Evolutionary conservation across 2,113 vertebrate genomes (phyloP).

Genomic region (Pomatostomus ruficeps): DNA sequence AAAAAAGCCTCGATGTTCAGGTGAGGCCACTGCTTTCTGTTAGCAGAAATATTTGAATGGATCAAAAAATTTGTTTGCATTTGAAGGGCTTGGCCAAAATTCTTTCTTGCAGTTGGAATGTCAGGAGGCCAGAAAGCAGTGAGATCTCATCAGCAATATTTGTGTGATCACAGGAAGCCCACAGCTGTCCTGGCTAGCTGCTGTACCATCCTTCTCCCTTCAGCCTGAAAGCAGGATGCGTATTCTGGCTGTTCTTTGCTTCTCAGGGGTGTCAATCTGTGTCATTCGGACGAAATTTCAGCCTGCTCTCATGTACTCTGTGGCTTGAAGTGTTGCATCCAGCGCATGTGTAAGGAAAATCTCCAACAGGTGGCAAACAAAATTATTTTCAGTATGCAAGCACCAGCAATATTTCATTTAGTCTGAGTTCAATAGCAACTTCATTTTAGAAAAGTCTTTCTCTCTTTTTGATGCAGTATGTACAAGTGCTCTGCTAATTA

Average conservation of each 20-base stretch:
- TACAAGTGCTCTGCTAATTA: neutral
- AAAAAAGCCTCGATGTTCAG: neutral
- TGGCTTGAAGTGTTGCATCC: neutral
- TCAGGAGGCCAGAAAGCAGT: neutral
- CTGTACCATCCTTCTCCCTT: neutral
- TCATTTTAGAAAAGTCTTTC: neutral
- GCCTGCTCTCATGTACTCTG: rapidly evolving
- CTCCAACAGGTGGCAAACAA: neutral
- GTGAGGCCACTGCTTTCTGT: neutral
- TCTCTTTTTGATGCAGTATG: neutral
- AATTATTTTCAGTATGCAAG: neutral
- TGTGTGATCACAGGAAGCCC: neutral
- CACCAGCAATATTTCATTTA: neutral
- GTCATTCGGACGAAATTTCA: neutral
- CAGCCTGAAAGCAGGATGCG: neutral
- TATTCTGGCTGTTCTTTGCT: neutral
- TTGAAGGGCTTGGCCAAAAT: neutral
- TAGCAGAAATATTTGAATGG: neutral
- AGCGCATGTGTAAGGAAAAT: neutral
- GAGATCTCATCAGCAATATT: neutral
- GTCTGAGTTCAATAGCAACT: neutral
- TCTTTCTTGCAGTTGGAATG: neutral
- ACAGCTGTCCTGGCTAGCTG: neutral
- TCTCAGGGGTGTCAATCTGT: neutral
- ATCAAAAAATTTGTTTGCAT: neutral